A percentile compares a stretch with the other conserved stretches of the same genome.
These are phyloP conservation scores for Tetranychus truncatus DNA, from an alignment of 2,888 invertebrate genomes.

Conservation along the genomic window DNA sequence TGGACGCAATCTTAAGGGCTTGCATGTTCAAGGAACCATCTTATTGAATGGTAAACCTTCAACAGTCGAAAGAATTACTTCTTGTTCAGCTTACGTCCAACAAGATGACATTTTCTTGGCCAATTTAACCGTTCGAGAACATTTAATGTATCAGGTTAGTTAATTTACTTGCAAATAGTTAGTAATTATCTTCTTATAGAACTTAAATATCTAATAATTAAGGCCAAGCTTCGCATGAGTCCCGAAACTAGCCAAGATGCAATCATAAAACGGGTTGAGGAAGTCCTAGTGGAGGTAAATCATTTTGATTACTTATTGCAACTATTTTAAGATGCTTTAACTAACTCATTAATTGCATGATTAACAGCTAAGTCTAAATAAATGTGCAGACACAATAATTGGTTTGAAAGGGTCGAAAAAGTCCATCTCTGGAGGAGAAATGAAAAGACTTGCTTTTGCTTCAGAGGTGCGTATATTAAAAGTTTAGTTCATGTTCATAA, in stretches of 20 bases:
- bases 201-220: not conserved
- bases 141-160: slow-evolving; percentile 67
- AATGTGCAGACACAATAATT: slow-evolving; percentile 75
- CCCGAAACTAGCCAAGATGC: slow-evolving; percentile 25
- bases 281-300: slow-evolving; percentile 32
- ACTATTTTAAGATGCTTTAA: not conserved
- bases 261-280: slow-evolving; percentile 30
- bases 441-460: slow-evolving; percentile 82
- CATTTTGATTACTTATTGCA: not conserved
- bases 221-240: slow-evolving; percentile 27
- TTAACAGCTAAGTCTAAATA: slow-evolving; percentile 55
- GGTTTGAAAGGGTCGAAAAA: slow-evolving; percentile 69
- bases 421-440: slow-evolving; percentile 89
- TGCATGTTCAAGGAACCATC: slow-evolving; percentile 31
- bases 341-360: slow-evolving; percentile 7
- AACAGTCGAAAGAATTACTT: slow-evolving; percentile 46
- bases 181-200: not conserved
- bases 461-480: slow-evolving; percentile 48
- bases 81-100: slow-evolving; percentile 73
- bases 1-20: slow-evolving; percentile 44
- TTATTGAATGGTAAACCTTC: slow-evolving; percentile 55
- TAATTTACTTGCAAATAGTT: not conserved
- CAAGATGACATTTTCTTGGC: slow-evolving; percentile 85
- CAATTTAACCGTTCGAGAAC: slow-evolving; percentile 68
- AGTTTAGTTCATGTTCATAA: too few relatives aligned